Evolutionary conservation across 2,888 invertebrate genomes (phyloP), one percentile per base, ranked within the genome.

Genomic region (Amiota communis): DNA sequence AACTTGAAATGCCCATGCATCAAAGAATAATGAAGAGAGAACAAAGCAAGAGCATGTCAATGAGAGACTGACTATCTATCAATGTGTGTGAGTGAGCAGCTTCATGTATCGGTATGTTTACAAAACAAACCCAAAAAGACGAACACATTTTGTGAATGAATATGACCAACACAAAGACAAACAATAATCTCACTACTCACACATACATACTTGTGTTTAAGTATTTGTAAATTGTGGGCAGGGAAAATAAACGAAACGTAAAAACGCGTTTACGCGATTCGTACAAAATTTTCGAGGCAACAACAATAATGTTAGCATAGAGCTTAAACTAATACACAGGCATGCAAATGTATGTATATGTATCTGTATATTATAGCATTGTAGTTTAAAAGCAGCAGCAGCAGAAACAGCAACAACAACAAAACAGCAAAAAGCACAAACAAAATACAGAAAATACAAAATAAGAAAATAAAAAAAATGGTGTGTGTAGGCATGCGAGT

Each of bases 261-360:
- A 86, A 86, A 87, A 88, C 88, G 87, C 88, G 87, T 87, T 86
- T 84, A 87, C 84, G 87, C 86, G 88, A 88, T 88, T 88, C 87
- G 88, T 88, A 88, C 85, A 86, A 81, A 81, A 78, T 79, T 76
- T 78, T 79, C 57, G 56, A 69, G 57, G 73, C 53, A 53, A 15
- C 53, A 53, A 12, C 53, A 13, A 36, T 6, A 36, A 6, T 36
- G 36, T 36, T 36, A 36, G 36, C 36, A 36, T 36, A 36, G 36
- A 36, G 36, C 36, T 36, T 36, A 6, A 36, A 36, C 36, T 36
- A 36, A 36, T 36, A 36, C 36, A 36, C 0, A 6, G 4, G 8
- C 6, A 36, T 36, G 36, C 36, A 36, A 36, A 36, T 36, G 36
- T 36, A 36, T 36, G 36, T 6, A 36, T 4, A 36, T 36, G 36